Evolutionary conservation across 2,888 invertebrate genomes (phyloP).

Genomic region (Elegia similella): DNA sequence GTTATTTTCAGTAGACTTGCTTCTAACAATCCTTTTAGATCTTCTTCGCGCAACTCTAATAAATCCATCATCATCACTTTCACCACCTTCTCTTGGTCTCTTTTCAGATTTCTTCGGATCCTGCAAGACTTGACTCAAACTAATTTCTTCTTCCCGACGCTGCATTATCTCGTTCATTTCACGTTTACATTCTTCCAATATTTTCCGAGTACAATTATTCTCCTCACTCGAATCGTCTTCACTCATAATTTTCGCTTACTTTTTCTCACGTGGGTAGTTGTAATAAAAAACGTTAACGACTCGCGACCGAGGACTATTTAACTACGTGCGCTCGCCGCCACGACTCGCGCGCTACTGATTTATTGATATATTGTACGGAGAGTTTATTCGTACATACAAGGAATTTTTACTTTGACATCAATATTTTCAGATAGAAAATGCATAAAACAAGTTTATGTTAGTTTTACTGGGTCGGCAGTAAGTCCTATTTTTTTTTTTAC

Average conservation of each 20-base stretch:
- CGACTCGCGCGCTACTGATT: neutral
- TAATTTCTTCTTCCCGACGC: neutral
- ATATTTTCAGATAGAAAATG: no score
- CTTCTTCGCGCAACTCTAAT: neutral
- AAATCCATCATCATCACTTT: constrained; percentile 7
- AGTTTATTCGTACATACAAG: no score
- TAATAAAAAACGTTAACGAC: neutral
- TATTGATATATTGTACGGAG: no score
- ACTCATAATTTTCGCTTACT: no score
- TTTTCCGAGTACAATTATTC: neutral
- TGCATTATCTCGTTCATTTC: neutral
- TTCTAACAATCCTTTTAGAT: neutral
- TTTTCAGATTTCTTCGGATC: constrained; percentile 1
- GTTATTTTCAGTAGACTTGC: neutral
- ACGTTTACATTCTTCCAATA: neutral
- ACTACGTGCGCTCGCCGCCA: neutral
- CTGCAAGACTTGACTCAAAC: neutral
- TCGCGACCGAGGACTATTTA: neutral
- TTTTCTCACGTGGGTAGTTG: neutral
- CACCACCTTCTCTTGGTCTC: constrained; percentile 9
- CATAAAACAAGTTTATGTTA: no score
- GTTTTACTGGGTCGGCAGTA: no score
- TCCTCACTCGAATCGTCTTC: neutral
- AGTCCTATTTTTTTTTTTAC: no score
- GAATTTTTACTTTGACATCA: no score